A percentile compares a stretch with the other conserved stretches of the same genome.
Conservation (phyloP, 2,113 vertebrate species). For the Acanthisitta chloris region DNA sequence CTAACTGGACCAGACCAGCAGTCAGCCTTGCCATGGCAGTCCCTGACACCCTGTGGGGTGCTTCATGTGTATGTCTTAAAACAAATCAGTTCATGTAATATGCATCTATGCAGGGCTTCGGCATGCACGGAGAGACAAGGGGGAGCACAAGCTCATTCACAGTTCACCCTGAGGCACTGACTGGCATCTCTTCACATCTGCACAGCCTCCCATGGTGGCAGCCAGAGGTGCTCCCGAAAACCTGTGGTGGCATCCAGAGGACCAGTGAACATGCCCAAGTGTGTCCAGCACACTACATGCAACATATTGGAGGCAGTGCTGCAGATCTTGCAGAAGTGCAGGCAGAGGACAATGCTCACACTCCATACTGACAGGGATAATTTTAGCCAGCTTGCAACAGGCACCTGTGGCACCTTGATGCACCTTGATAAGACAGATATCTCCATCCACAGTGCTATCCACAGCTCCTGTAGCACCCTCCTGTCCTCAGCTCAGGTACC, state of each 20-base stretch:
- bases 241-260: not conserved
- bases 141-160: fast-evolving
- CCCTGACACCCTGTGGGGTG: not conserved
- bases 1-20: not conserved
- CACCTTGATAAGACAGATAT: not conserved
- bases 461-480: fast-evolving
- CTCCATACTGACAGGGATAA: not conserved
- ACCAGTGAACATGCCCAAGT: not conserved
- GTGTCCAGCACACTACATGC: fast-evolving
- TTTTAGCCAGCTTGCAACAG: not conserved
- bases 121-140: fast-evolving
- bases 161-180: not conserved
- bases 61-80: not conserved
- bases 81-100: fast-evolving
- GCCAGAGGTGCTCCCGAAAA: not conserved
- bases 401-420: not conserved
- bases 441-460: fast-evolving
- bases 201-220: not conserved
- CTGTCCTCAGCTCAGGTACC: not conserved
- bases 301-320: not conserved
- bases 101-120: not conserved
- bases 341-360: not conserved
- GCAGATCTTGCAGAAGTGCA: not conserved
- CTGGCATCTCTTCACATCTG: not conserved
- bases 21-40: not conserved